Percentiles rank a stretch among this genome's conserved stretches.
Evolutionary conservation across 2,797 vertebrate species (phyloP).

Genomic region (Hirundo rustica): DNA sequence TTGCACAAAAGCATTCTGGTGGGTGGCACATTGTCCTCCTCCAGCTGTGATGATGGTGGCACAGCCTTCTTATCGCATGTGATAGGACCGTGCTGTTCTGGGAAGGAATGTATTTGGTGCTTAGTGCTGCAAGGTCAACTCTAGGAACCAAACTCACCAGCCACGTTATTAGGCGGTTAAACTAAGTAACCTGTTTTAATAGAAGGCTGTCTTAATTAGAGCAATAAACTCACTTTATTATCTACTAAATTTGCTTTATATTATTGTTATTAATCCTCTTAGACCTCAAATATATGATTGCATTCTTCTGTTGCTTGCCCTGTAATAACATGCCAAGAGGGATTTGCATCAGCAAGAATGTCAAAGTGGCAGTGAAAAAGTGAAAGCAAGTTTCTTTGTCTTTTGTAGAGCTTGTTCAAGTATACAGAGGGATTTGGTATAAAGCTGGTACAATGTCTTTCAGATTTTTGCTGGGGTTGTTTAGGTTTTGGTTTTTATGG

Average conservation of each 20-base stretch:
- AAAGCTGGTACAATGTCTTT: not conserved
- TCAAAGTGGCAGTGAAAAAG: not conserved
- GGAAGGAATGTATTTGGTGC: not conserved
- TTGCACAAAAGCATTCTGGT: not conserved
- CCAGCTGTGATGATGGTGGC: not conserved
- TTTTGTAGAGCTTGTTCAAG: not conserved
- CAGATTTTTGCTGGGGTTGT: not conserved
- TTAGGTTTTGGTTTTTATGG: not conserved
- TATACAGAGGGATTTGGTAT: not conserved
- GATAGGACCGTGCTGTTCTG: not conserved
- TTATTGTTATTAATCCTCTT: not conserved
- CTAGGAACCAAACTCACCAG: not conserved
- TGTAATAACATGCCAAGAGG: not conserved
- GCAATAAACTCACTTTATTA: not conserved
- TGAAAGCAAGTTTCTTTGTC: not conserved
- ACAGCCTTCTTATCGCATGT: not conserved
- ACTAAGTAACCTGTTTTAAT: not conserved
- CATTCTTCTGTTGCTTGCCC: not conserved
- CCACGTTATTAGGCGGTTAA: not conserved
- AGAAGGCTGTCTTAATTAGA: not conserved
- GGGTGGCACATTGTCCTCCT: not conserved
- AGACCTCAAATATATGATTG: not conserved
- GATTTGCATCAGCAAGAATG: constrained; percentile 2
- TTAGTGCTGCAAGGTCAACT: not conserved
- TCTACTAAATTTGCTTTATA: not conserved